Evolutionary conservation across 2,113 vertebrate genomes (phyloP).

Genomic region (Crotalus tigris): DNA sequence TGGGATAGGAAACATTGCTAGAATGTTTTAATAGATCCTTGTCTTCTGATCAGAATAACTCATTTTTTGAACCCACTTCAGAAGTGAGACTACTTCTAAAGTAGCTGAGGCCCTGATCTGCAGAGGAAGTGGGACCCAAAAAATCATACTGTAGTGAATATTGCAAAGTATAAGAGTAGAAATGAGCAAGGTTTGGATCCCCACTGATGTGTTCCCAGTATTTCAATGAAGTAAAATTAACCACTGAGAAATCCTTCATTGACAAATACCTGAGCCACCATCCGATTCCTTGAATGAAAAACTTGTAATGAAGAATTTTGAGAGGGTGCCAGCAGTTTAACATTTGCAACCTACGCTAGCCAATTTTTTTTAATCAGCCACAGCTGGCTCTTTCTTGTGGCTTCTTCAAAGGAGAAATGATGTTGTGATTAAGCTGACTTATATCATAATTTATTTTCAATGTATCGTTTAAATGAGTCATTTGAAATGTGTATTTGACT

Average conservation of each 20-base stretch:
- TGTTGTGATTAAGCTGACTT: constrained; percentile 16
- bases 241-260: neutral
- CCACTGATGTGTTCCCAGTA: neutral
- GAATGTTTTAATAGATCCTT: neutral
- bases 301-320: neutral
- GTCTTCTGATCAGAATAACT: neutral
- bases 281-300: constrained; percentile 1
- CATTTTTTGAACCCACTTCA: neutral
- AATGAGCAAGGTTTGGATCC: neutral
- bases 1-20: neutral
- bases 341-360: neutral
- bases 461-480: neutral
- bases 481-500: neutral
- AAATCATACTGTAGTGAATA: neutral
- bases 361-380: constrained; percentile 11
- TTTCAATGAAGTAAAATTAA: neutral
- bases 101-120: neutral
- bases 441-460: neutral
- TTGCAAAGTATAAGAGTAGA: neutral
- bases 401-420: neutral
- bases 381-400: neutral
- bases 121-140: neutral
- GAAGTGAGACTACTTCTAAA: neutral
- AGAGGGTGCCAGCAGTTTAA: constrained; percentile 10
- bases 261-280: neutral